A percentile compares a stretch with the other conserved stretches of the same genome.
phyloP scores from a whole-genome alignment of 2,888 invertebrate genomes.

The Cinara cedri region DNA sequence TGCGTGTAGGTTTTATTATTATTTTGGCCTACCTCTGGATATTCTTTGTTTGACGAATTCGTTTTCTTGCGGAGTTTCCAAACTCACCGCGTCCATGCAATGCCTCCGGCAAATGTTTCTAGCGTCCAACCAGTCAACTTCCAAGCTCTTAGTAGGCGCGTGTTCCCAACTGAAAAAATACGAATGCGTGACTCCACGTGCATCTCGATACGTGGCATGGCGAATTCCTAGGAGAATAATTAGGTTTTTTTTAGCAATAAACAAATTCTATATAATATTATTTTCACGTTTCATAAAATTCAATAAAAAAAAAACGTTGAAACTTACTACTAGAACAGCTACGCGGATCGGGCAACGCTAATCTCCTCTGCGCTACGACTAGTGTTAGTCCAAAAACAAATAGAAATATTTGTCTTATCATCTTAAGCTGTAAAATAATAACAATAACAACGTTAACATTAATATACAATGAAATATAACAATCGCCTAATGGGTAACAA shows the following conservation, averaged over 20 bases:
- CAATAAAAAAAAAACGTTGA: constrained; percentile 57
- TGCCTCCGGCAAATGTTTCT: constrained; percentile 89
- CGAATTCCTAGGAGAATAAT: constrained; percentile 74
- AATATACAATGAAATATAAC: background rate
- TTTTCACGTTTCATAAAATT: background rate
- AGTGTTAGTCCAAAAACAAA: constrained; percentile 72
- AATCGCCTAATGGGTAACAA: too few relatives aligned
- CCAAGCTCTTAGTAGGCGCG: constrained; percentile 77
- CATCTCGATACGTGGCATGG: constrained; percentile 86
- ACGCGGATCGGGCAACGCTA: constrained; percentile 85
- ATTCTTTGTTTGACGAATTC: constrained; percentile 88
- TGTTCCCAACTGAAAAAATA: constrained; percentile 96
- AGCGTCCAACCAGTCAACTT: constrained; percentile 90
- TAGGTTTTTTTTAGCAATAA: background rate
- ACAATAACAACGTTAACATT: background rate
- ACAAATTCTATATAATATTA: background rate
- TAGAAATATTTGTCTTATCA: constrained; percentile 65
- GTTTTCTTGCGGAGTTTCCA: constrained; percentile 90
- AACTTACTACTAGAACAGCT: constrained; percentile 87
- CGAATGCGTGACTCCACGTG: constrained; percentile 84
- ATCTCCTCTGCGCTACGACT: constrained; percentile 79
- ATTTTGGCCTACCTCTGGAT: constrained; percentile 71
- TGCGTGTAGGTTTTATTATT: too few relatives aligned
- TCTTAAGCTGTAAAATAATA: constrained; percentile 52
- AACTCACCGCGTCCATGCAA: constrained; percentile 91